Conservation (phyloP, 1,140 invertebrate genomes). For the Holotrichia oblita region DNA sequence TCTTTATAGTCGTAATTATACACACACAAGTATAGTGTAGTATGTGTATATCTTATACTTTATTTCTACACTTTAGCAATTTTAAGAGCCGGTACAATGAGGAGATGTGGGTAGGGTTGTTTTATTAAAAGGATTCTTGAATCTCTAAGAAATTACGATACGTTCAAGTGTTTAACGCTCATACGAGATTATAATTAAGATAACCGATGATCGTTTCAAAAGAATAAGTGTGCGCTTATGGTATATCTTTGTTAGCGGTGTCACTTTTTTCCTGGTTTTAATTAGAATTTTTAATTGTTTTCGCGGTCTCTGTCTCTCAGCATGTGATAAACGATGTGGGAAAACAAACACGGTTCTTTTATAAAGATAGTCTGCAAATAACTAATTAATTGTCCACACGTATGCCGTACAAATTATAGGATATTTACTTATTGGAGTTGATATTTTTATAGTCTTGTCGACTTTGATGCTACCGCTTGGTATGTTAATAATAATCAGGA, state of each 20-base stretch:
- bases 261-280: conserved; percentile 17
- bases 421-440: conserved; percentile 25
- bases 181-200: conserved; percentile 31
- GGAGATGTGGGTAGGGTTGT: neutral
- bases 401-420: conserved; percentile 1
- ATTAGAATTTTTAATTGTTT: conserved; percentile 38
- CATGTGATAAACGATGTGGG: conserved; percentile 15
- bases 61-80: neutral
- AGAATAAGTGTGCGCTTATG: conserved; percentile 10
- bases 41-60: too few relatives aligned
- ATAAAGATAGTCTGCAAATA: neutral
- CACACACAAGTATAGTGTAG: too few relatives aligned
- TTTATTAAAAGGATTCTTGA: neutral
- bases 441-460: neutral
- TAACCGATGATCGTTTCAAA: neutral
- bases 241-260: conserved; percentile 21
- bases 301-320: neutral
- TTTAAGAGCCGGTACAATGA: neutral
- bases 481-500: neutral
- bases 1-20: conserved; percentile 4
- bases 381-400: conserved; percentile 27
- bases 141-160: conserved; percentile 27
- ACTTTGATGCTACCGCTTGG: neutral
- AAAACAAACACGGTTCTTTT: conserved; percentile 7
- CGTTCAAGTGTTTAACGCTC: conserved; percentile 17